Percentiles rank a stretch among this genome's conserved stretches.
Conservation (phyloP, 2,888 invertebrate genomes). For the Diabrotica balteata region DNA sequence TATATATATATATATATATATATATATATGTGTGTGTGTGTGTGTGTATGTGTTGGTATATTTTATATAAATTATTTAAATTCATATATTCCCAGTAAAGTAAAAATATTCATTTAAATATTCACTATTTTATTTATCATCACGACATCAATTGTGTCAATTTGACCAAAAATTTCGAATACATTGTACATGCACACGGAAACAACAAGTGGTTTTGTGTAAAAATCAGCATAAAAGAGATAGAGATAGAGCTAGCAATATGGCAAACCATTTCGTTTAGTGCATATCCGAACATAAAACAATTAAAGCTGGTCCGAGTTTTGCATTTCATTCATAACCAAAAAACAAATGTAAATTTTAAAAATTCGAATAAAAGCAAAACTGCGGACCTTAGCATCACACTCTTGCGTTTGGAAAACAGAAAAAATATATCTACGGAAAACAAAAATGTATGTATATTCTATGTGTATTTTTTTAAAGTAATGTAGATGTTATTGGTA, state of each 20-base stretch:
- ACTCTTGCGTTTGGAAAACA: slow-evolving; percentile 48
- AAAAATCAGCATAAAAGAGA: slow-evolving; percentile 56
- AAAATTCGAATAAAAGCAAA: slow-evolving; percentile 28
- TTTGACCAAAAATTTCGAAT: no score
- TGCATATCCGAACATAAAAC: slow-evolving; percentile 57
- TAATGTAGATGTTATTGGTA: no score
- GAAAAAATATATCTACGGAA: slow-evolving; percentile 17
- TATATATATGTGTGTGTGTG: no score
- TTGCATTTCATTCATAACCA: slow-evolving; percentile 41
- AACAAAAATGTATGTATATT: slow-evolving; percentile 4
- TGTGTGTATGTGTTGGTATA: no score
- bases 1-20: no score
- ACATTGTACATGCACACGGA: slow-evolving; percentile 28
- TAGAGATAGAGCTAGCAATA: slow-evolving; percentile 55
- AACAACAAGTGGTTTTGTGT: slow-evolving; percentile 45
- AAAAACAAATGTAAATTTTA: slow-evolving; percentile 19
- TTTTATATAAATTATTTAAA: no score
- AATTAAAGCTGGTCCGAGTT: slow-evolving; percentile 54
- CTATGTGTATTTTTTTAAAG: neutral
- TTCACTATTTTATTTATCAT: no score
- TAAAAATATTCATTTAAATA: no score
- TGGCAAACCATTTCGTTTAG: slow-evolving; percentile 51
- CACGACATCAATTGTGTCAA: no score
- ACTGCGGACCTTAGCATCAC: slow-evolving; percentile 48
- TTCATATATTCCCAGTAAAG: no score